Conservation (phyloP, 2,113 vertebrate genomes). For the Peromyscus maniculatus region DNA sequence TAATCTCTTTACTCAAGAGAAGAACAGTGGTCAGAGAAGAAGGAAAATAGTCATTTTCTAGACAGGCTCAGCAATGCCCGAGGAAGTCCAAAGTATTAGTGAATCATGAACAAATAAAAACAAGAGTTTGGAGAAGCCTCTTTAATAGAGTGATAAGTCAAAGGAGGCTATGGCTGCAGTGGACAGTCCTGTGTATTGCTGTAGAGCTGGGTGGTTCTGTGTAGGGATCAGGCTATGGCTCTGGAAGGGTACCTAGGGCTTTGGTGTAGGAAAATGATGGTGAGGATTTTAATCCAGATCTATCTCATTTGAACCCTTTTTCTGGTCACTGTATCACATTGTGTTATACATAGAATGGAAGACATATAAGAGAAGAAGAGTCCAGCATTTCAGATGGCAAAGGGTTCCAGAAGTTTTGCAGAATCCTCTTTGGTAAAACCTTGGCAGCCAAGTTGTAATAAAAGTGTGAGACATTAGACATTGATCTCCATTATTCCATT, state of each 20-base stretch:
- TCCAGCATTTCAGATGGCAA: background rate
- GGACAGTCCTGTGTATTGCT: background rate
- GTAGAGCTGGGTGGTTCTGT: fast-evolving
- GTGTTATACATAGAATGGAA: background rate
- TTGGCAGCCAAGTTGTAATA: background rate
- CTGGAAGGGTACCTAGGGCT: background rate
- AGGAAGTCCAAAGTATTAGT: background rate
- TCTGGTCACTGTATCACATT: background rate
- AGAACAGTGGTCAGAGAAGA: slow-evolving; percentile 21
- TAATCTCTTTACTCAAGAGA: background rate
- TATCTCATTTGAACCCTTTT: background rate
- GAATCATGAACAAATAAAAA: background rate
- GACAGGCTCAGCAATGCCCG: background rate
- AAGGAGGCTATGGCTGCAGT: background rate
- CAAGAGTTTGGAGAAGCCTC: background rate
- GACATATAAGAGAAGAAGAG: background rate
- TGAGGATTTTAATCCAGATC: background rate
- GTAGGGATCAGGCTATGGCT: fast-evolving
- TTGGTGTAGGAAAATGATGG: background rate
- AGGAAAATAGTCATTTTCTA: background rate
- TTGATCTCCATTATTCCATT: background rate
- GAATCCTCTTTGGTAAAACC: background rate
- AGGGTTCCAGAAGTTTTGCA: background rate
- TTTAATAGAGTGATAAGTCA: background rate
- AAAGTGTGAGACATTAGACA: background rate